Base-by-base conservation (phyloP, 1,140 invertebrate species). In the Achatina immaculata region DNA sequence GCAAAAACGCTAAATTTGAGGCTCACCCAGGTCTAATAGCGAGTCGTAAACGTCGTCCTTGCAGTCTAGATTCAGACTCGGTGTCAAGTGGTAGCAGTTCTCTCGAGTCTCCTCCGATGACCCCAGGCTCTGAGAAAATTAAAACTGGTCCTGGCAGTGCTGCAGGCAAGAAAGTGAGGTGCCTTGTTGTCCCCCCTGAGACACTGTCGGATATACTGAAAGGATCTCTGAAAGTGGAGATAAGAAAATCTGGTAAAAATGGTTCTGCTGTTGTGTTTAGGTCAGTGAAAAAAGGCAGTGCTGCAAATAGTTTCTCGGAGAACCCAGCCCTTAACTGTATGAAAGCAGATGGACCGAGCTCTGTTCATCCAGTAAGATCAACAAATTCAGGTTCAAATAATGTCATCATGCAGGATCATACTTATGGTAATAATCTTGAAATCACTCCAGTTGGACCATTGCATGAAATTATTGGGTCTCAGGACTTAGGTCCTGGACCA, bases 191-290 rank as follows among this genome's bases (percentile, higher is more conserved):
- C 9, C n/a, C 58, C 31, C 58, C 58, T 31, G n/a, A 28, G 31
- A 62, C 58, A 62, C n/a, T 62, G 6, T 62, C 58, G 7, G 31
- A 62, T 31, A 11, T 62, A 28, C 6, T 62, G 31, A 28, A 62
- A 31, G 58, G 58, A 9, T 62, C 58, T 62, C 28, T 62, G 58
- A 62, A 62, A 31, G n/a, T 62, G 28, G 58, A 62, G 58, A 62
- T 62, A 7, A 21, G 58, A 16, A 62, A 62, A 28, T 62, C 58
- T 6, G 28, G 31, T 6, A 62, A 31, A 9, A 6, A n/a, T 31
- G 58, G 58, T 34, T n/a, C 58, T 62, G 58, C 28, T 34, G 28
- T 62, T 34, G 16, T 62, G 1, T 62, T 62, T 28, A 62, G 58
- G 16, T 31, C 58, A 2, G 58, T 62, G 6, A 62, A 31, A 28